Percentiles rank a stretch among this genome's conserved stretches.
phyloP scores from a whole-genome alignment of 2,888 invertebrate genomes.

The Phorcus lineatus region DNA sequence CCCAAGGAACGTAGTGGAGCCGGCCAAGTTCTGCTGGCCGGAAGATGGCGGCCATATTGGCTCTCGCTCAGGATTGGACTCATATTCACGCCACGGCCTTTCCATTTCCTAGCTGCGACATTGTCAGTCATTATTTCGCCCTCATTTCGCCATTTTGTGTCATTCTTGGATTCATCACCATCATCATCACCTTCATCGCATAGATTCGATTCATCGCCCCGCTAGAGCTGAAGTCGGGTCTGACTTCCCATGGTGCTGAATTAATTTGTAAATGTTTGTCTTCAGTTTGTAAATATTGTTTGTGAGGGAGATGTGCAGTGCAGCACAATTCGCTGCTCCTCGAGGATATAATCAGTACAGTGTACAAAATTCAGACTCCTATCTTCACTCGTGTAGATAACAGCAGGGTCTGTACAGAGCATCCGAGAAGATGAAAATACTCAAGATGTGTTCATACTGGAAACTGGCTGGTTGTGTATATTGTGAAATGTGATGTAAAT shows the following conservation, averaged over 20 bases:
- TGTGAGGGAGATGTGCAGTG: constrained; percentile 25
- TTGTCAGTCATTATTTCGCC: constrained; percentile 15
- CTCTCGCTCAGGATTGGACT: background rate
- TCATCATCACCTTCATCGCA: background rate
- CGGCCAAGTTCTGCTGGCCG: constrained; percentile 15
- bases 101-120: constrained; percentile 2
- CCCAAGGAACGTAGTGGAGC: background rate
- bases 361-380: constrained; percentile 1
- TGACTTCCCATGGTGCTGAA: constrained; percentile 18
- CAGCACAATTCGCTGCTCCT: background rate
- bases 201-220: background rate
- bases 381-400: constrained; percentile 14
- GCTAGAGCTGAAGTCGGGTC: background rate
- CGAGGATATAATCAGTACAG: background rate
- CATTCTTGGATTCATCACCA: background rate
- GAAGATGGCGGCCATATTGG: constrained; percentile 10
- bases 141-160: no score
- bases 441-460: constrained; percentile 16
- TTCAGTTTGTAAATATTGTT: constrained; percentile 31
- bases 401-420: background rate
- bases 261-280: constrained; percentile 29
- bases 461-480: constrained; percentile 14
- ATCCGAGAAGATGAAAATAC: background rate
- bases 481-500: background rate
- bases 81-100: no score